Evolutionary conservation across 2,113 vertebrate genomes (phyloP), one percentile per base, ranked within the genome.

Genomic region (Pachypanchax playfairii): DNA sequence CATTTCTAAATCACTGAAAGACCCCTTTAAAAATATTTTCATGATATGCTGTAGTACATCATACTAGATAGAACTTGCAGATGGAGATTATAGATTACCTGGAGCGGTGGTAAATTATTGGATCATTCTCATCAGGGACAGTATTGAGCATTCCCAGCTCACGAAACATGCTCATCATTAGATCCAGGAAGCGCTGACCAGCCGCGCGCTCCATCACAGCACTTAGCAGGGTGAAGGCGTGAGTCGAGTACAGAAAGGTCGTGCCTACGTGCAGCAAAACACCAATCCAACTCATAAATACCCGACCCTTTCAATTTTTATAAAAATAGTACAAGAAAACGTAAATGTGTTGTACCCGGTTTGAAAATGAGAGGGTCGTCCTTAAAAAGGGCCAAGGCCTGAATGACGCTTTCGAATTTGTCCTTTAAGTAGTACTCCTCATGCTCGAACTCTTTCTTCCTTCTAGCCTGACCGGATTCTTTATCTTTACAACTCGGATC

Each of bases 401-500:
- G 93, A 36, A 88, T 91, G 65, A 98, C 94, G 35, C 81, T 94
- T 71, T 96, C 93, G 91, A 94, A 98, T 65, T 91, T 94, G 62
- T 96, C 93, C 85, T 95, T 99, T 76, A 99, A 87, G 77, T 98
- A 99, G 80, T 95, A 96, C 58, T 99, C 97, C 2, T 96, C 93
- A 4, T 95, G 93, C 43, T 96, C 94, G 86, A 96, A 94, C 77
- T 96, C 94, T 47, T 90, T 93, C 65, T 93, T 94, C 42, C 75
- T 94, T 79, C 79, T 88, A 48, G 80, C 73, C 70, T 82, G 90
- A 44, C 80, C 66, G 22, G 80, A 63, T 10, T 62, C 83, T 66
- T 87, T 87, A 71, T 76, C 49, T 42, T 89, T 82, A 0, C 59
- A 66, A 22, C 86, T 81, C 0, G 86, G 86, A 24, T 94, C 91